Percentiles rank a stretch among this genome's conserved stretches.
These are phyloP conservation scores for Sternarchorhynchus goeldii DNA, from an alignment of 2,797 vertebrate genomes.

Conservation along the genomic window DNA sequence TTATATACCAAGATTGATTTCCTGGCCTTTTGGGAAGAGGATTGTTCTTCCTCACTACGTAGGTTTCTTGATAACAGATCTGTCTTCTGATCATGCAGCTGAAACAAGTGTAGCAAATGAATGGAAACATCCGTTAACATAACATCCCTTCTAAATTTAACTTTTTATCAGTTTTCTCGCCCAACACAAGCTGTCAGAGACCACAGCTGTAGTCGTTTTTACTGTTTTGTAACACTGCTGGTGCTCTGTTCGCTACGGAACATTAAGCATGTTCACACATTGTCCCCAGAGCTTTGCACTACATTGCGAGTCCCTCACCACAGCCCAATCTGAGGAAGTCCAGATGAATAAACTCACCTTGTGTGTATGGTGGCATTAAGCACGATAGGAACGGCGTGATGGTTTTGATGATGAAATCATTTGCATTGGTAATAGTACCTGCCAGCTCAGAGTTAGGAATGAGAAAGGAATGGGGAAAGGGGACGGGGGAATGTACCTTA, in stretches of 20 bases:
- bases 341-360: background rate
- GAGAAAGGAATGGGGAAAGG: background rate
- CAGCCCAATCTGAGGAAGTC: background rate
- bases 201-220: constrained; percentile 17
- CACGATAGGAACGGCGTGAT: background rate
- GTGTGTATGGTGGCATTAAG: background rate
- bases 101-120: too few species aligned
- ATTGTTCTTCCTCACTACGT: too few species aligned
- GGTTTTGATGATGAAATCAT: background rate
- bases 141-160: too few species aligned
- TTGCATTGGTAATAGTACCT: background rate
- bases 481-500: background rate
- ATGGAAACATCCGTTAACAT: background rate
- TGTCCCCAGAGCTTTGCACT: background rate
- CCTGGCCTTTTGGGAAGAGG: background rate
- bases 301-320: background rate
- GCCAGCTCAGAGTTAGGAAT: background rate
- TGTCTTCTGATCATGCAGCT: too few species aligned
- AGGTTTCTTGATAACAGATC: too few species aligned
- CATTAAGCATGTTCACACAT: background rate
- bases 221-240: background rate
- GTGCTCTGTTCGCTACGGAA: background rate
- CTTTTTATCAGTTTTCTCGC: background rate
- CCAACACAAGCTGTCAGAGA: background rate
- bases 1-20: background rate